Conservation (phyloP, 2,797 vertebrate genomes). For the Muscicapa comitata region DNA sequence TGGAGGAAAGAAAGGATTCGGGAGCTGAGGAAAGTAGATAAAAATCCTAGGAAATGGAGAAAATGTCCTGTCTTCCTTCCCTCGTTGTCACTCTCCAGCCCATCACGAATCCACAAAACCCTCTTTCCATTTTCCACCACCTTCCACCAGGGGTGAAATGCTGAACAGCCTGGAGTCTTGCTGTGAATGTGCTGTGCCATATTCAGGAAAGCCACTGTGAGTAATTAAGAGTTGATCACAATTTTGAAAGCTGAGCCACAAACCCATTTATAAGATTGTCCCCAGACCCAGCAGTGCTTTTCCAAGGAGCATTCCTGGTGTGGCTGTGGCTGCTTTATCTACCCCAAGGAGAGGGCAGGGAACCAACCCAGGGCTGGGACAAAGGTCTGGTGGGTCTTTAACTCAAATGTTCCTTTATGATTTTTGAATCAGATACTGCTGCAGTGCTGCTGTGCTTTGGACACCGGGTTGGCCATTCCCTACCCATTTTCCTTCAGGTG, state of each 20-base stretch:
- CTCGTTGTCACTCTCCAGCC: background rate
- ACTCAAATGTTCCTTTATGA: background rate
- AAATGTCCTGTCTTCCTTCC: background rate
- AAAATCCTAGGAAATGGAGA: background rate
- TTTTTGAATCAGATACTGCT: background rate
- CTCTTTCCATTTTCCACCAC: background rate
- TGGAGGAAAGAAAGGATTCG: background rate
- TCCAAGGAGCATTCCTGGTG: background rate
- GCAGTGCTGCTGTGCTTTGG: background rate
- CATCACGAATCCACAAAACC: background rate
- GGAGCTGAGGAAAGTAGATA: background rate
- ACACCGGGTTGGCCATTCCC: background rate
- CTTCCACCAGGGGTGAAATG: background rate
- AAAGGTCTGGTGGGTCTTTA: background rate
- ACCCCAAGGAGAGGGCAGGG: background rate
- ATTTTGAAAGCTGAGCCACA: constrained; percentile 39
- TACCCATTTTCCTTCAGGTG: background rate
- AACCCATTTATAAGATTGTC: background rate
- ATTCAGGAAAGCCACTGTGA: constrained; percentile 62
- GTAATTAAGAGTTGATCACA: constrained; percentile 63
- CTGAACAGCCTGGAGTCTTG: background rate
- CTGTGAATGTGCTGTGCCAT: constrained; percentile 27
- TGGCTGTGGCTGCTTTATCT: background rate
- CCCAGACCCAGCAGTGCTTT: accelerated
- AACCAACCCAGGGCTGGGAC: background rate